Evolutionary conservation across 2,113 vertebrate species (phyloP).

Genomic region (Addax nasomaculatus): DNA sequence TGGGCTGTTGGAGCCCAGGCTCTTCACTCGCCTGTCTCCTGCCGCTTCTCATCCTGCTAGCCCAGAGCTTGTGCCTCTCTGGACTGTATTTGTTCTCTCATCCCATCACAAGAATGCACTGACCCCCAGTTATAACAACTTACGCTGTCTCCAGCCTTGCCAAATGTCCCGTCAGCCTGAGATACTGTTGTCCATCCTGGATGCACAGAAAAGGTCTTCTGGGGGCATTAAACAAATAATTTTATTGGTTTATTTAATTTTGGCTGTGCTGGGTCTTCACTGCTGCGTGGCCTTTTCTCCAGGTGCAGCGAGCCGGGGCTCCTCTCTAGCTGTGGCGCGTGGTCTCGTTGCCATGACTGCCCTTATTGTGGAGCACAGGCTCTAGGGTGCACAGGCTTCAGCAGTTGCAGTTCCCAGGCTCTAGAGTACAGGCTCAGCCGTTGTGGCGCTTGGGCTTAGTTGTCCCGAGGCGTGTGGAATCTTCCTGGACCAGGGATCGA

Average conservation of each 20-base stretch:
- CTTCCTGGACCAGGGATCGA: neutral
- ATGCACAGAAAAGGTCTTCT: neutral
- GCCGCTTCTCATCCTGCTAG: accelerated
- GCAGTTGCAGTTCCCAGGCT: neutral
- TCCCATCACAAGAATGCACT: accelerated
- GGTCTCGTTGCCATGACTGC: accelerated
- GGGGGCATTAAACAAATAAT: neutral
- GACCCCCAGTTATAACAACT: neutral
- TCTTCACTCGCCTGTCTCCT: accelerated
- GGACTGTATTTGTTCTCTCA: neutral
- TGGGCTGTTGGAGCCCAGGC: neutral
- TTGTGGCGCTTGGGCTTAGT: neutral
- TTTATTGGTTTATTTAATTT: neutral
- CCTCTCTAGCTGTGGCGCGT: accelerated
- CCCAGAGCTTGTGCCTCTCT: neutral
- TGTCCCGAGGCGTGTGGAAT: neutral
- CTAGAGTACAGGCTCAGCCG: accelerated
- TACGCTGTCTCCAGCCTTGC: neutral
- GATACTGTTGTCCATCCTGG: neutral
- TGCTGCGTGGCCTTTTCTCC: neutral
- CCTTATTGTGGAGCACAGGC: neutral
- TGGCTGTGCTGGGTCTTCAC: neutral
- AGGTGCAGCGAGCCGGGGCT: neutral
- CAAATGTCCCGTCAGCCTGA: neutral
- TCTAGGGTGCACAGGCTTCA: neutral